phyloP scores from a whole-genome alignment of 2,797 vertebrate genomes.

The Cynodonichthys magdalenae region DNA sequence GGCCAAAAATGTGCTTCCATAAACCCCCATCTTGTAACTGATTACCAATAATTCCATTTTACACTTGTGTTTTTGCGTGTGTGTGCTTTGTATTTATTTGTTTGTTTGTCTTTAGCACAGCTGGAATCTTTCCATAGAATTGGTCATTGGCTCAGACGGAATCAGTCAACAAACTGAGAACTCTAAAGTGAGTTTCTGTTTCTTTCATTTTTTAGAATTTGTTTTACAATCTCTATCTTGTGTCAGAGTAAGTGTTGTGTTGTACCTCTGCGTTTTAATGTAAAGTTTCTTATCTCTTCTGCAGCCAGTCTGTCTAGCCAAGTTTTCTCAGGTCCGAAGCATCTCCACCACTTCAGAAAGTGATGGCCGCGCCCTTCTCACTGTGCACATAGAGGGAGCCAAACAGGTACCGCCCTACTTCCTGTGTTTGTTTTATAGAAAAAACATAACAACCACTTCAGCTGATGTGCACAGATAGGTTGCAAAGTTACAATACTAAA shows the following conservation, averaged over 20 bases:
- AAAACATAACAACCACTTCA: too few relatives aligned
- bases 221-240: neutral
- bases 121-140: slow-evolving; percentile 91
- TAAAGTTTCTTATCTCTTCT: neutral
- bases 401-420: slow-evolving; percentile 79
- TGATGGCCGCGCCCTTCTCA: slow-evolving; percentile 83
- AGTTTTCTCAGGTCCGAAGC: slow-evolving; percentile 87
- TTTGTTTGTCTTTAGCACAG: slow-evolving; percentile 82
- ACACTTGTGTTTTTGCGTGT: too few relatives aligned
- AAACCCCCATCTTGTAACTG: too few relatives aligned
- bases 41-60: too few relatives aligned
- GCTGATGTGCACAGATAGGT: too few relatives aligned
- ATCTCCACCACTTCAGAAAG: slow-evolving; percentile 82
- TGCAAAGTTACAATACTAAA: neutral
- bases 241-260: neutral
- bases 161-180: slow-evolving; percentile 90
- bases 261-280: neutral
- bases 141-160: slow-evolving; percentile 91
- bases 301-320: slow-evolving; percentile 87
- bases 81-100: too few relatives aligned
- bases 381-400: slow-evolving; percentile 84
- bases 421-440: neutral
- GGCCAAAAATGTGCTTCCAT: too few relatives aligned
- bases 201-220: neutral
- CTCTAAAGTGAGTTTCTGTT: slow-evolving; percentile 72